A percentile compares a stretch with the other conserved stretches of the same genome.
phyloP scores from a whole-genome alignment of 2,888 invertebrate species.

The Myathropa florea region DNA sequence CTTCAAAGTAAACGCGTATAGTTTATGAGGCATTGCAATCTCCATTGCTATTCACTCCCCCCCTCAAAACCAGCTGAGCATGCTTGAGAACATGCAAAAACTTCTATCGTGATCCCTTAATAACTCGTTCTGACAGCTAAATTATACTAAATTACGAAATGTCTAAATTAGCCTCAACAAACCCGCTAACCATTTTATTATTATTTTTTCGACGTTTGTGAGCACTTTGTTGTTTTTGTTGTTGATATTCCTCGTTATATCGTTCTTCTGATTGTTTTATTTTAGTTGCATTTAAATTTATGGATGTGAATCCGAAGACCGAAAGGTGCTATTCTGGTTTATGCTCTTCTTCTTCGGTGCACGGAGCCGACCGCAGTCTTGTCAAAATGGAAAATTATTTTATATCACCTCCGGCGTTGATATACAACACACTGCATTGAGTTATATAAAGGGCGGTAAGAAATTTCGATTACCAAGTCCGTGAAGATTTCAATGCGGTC shows the following conservation, averaged over 20 bases:
- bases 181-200: conserved; percentile 72
- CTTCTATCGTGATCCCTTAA: conserved; percentile 69
- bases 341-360: conserved; percentile 5
- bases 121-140: conserved; percentile 72
- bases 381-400: conserved; percentile 30
- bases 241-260: background rate
- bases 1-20: background rate
- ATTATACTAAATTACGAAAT: conserved; percentile 73
- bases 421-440: background rate
- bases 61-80: background rate
- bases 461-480: background rate
- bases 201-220: conserved; percentile 65
- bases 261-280: conserved; percentile 28
- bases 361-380: background rate
- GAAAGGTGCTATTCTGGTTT: conserved; percentile 21
- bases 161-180: conserved; percentile 71
- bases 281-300: conserved; percentile 22
- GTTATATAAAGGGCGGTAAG: background rate
- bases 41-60: background rate
- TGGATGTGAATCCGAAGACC: background rate
- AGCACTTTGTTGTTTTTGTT: conserved; percentile 14
- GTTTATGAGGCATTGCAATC: background rate
- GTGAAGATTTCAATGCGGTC: background rate
- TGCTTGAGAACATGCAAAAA: background rate
- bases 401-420: conserved; percentile 16